phyloP scores from a whole-genome alignment of 1,140 invertebrate genomes.

The Euura lappo region DNA sequence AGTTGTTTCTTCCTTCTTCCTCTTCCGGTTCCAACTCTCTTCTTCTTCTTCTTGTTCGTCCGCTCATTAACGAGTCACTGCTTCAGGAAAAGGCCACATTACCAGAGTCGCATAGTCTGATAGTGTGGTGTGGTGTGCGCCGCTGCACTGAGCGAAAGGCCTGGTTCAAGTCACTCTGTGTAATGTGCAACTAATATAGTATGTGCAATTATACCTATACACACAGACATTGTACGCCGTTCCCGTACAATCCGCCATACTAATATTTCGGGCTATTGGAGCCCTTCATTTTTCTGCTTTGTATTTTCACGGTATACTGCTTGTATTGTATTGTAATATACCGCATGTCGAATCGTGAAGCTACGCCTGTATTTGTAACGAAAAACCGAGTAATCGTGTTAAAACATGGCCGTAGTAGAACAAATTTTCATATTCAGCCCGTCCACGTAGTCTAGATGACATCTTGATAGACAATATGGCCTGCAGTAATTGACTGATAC shows the following conservation, averaged over 20 bases:
- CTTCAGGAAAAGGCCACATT: not conserved
- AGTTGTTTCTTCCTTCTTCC: constrained; percentile 58
- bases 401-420: too few species aligned
- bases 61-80: not conserved
- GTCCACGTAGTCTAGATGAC: too few species aligned
- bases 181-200: not conserved
- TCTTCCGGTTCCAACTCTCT: constrained; percentile 44
- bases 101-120: not conserved
- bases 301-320: not conserved
- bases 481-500: too few species aligned
- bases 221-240: not conserved
- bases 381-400: too few species aligned
- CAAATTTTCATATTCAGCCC: too few species aligned
- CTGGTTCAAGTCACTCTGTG: not conserved
- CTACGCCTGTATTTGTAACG: too few species aligned
- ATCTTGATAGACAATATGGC: too few species aligned
- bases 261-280: too few species aligned
- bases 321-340: too few species aligned
- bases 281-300: too few species aligned
- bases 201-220: not conserved
- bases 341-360: too few species aligned
- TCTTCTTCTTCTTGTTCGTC: constrained; percentile 13
- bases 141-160: constrained; percentile 3
- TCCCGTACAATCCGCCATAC: too few species aligned
- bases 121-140: constrained; percentile 3